Conservation (phyloP, 2,888 invertebrate genomes). For the Standfussiana lucernea region DNA sequence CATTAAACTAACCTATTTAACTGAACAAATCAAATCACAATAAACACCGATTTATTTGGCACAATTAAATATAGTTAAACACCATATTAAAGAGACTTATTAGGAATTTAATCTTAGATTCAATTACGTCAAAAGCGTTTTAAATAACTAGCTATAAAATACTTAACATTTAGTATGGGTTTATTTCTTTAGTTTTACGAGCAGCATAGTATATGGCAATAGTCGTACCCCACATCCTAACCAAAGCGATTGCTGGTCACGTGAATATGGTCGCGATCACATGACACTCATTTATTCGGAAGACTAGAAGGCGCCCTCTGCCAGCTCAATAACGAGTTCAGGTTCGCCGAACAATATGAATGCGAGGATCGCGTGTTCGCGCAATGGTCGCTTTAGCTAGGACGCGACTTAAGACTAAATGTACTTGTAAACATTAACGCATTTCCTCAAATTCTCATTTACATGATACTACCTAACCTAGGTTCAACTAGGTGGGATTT, state of each 20-base stretch:
- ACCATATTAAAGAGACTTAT: background rate
- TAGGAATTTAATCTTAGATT: background rate
- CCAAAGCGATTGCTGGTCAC: background rate
- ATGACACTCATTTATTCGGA: background rate
- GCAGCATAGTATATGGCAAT: no score
- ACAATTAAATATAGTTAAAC: background rate
- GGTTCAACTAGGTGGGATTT: constrained; percentile 45
- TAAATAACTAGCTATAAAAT: no score
- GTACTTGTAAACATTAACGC: constrained; percentile 7
- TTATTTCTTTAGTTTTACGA: background rate
- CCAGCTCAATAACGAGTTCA: background rate
- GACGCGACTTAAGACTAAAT: no score
- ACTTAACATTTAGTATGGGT: background rate
- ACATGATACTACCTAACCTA: constrained; percentile 15
- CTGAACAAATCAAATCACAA: background rate
- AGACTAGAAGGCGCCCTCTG: background rate
- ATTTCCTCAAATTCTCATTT: constrained; percentile 22
- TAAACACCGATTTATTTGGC: background rate
- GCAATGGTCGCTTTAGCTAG: background rate
- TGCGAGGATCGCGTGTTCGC: background rate
- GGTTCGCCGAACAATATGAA: background rate
- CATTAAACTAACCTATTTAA: background rate
- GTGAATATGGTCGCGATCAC: background rate
- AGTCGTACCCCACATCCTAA: background rate
- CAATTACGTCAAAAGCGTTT: background rate